Evolutionary conservation across 2,113 vertebrate species (phyloP).

Genomic region (Parus major): DNA sequence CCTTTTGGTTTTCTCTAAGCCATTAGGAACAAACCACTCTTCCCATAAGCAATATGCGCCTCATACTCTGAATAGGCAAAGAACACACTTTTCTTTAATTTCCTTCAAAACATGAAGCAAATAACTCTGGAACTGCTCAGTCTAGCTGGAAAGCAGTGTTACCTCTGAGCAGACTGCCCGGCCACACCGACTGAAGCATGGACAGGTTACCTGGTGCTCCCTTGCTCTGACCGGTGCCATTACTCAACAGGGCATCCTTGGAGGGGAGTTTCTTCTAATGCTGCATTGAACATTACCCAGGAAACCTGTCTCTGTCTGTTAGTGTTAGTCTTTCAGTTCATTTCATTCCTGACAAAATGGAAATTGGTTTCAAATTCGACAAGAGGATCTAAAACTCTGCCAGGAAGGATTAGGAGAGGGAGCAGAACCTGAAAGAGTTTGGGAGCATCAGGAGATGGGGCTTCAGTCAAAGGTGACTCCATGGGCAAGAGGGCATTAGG

Average conservation of each 20-base stretch:
- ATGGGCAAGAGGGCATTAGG: not conserved
- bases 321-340: not conserved
- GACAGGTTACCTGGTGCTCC: not conserved
- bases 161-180: not conserved
- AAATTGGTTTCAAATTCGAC: conserved; percentile 4
- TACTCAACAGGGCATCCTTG: not conserved
- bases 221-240: not conserved
- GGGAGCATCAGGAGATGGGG: not conserved
- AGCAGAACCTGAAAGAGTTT: not conserved
- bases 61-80: not conserved
- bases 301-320: not conserved
- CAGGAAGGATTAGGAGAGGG: conserved; percentile 46
- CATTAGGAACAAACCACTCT: conserved; percentile 47
- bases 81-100: conserved; percentile 34
- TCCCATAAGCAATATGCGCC: conserved; percentile 62
- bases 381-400: not conserved
- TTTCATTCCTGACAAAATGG: conserved; percentile 4
- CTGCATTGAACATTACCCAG: not conserved
- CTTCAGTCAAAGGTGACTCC: conserved; percentile 10
- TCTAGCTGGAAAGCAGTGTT: not conserved
- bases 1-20: conserved; percentile 54
- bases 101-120: conserved; percentile 13
- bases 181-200: not conserved
- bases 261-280: not conserved
- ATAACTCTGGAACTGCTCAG: conserved; percentile 10